Evolutionary conservation across 2,797 vertebrate species (phyloP), one percentile per base, ranked within the genome.

Genomic region (Simalia tracyae): DNA sequence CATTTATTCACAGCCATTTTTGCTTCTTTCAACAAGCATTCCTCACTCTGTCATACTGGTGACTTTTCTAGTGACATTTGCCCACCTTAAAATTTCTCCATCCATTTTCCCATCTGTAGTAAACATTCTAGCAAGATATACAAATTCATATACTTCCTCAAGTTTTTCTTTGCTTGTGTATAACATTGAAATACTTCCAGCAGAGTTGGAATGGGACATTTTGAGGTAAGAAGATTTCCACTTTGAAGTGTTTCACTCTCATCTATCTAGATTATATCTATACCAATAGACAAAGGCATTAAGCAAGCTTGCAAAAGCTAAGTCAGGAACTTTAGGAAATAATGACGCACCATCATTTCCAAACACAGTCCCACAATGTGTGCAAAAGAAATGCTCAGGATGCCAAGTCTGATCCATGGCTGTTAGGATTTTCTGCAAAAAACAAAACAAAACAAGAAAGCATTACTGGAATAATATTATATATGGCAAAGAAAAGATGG

Each of bases 371-470:
- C 99, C 98, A 0, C 99, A 99, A 95, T 98, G 98, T 88, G 97
- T 85, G 2, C 99, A 99, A 97, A 99, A 99, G 97, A 99, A 99
- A 95, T 99, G 99, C 91, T 99, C 98, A 0, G 99, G 99, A 92
- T 99, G 99, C 99, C 99, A 99, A 36, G 97, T 98, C 95, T 98
- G 97, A 96, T 99, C 97, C 97, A 99, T 96, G 2, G 99, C 99
- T 0, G 98, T 98, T 96, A 99, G 95, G 95, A 99, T 98, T 96
- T 98, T 99, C 98, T 99, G 97, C 84, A 90, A 95, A 88, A 91
- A 36, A 36, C 36, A 36, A 36, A 36, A 36, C 36, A 94, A 64
- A 93, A n/a, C 56, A 0, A 89, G 0, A 42, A 86, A 66, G 92
- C 87, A 68, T 5, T 0, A 0, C 63, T 5, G 0, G 24, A 57